A percentile compares a stretch with the other conserved stretches of the same genome.
Evolutionary conservation across 2,113 vertebrate species (phyloP).

Genomic region (Pongo abelii): DNA sequence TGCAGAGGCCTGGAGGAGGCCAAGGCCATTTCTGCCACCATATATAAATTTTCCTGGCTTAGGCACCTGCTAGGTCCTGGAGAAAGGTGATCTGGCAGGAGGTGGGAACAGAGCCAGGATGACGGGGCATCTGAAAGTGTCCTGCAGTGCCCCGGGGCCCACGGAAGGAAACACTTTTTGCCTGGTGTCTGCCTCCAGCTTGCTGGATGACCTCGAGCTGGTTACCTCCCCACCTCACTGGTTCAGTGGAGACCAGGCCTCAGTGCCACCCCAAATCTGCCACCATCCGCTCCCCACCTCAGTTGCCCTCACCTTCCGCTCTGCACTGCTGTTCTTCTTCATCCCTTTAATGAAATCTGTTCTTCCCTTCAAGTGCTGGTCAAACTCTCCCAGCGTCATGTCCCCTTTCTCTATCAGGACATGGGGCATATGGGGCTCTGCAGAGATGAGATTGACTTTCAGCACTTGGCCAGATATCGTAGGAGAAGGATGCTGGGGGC

Average conservation of each 20-base stretch:
- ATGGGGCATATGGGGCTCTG: slow-evolving; percentile 94
- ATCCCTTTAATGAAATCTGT: slow-evolving; percentile 93
- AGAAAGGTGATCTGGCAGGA: background rate
- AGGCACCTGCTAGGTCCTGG: background rate
- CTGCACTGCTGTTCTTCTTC: slow-evolving; percentile 91
- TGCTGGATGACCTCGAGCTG: accelerated
- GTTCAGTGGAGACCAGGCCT: background rate
- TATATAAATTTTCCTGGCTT: background rate
- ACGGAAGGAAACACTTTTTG: background rate
- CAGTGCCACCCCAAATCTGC: background rate
- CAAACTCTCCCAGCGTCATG: slow-evolving; percentile 92
- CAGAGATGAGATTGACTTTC: background rate
- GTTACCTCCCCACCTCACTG: background rate
- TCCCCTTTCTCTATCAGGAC: slow-evolving; percentile 93
- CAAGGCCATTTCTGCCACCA: background rate
- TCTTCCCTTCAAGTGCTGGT: slow-evolving; percentile 91
- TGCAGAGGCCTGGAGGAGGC: background rate
- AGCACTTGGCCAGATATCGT: accelerated
- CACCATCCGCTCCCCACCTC: accelerated
- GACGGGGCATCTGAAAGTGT: background rate
- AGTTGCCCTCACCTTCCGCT: slow-evolving; percentile 89
- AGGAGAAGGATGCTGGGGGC: background rate
- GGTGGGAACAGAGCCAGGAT: background rate
- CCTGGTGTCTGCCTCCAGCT: background rate
- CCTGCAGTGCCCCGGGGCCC: background rate